phyloP scores from a whole-genome alignment of 1,140 invertebrate species.

The Anagrus nilaparvatae region DNA sequence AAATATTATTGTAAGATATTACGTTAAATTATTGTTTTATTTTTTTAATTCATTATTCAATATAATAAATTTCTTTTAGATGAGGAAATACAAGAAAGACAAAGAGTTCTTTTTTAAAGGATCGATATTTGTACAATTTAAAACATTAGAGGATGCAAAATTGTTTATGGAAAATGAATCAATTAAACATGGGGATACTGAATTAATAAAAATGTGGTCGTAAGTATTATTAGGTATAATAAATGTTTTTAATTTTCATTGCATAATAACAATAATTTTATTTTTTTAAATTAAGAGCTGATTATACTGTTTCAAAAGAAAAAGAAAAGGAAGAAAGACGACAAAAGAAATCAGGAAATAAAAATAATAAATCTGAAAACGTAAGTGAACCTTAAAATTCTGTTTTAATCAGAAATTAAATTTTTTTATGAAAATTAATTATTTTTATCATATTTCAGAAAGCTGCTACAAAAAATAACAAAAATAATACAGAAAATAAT shows the following conservation, averaged over 20 bases:
- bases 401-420: constrained; percentile 3
- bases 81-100: constrained; percentile 61
- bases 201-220: constrained; percentile 64
- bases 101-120: constrained; percentile 72
- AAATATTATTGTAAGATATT: constrained; percentile 53
- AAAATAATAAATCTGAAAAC: constrained; percentile 20
- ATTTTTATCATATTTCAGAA: constrained; percentile 17
- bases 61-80: constrained; percentile 32
- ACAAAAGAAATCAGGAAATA: constrained; percentile 43
- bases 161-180: constrained; percentile 52
- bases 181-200: constrained; percentile 62
- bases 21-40: constrained; percentile 3
- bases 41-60: constrained; percentile 2
- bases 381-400: constrained; percentile 8
- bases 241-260: neutral
- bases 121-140: constrained; percentile 79
- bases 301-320: constrained; percentile 62
- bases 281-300: constrained; percentile 34
- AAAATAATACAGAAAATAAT: constrained; percentile 31
- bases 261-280: neutral
- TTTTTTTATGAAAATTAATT: constrained; percentile 3
- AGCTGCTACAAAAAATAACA: constrained; percentile 19
- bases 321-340: constrained; percentile 52
- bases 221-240: too few relatives aligned
- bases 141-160: constrained; percentile 60